Evolutionary conservation across 2,113 vertebrate genomes (phyloP).

Genomic region (Rhagologus leucostigma): DNA sequence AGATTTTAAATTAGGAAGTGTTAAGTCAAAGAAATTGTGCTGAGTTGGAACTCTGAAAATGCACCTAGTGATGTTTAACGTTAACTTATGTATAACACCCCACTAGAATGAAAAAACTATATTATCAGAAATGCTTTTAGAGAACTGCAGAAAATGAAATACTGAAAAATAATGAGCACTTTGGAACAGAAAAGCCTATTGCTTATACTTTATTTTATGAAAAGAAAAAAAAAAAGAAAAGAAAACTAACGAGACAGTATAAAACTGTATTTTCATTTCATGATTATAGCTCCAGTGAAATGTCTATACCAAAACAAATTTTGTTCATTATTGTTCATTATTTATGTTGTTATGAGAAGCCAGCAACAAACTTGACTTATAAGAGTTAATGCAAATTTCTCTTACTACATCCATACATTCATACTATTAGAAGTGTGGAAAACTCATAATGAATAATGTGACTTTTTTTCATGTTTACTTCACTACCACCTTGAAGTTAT

Average conservation of each 20-base stretch:
- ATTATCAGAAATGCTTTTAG: background rate
- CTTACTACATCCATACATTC: background rate
- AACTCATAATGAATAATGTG: background rate
- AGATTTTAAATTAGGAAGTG: background rate
- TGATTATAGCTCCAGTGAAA: conserved; percentile 33
- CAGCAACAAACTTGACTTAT: background rate
- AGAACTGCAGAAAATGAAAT: background rate
- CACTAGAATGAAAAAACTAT: background rate
- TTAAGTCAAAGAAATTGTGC: background rate
- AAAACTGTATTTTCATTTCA: conserved; percentile 41
- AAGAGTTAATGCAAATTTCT: conserved; percentile 21
- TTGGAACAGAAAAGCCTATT: background rate
- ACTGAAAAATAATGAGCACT: conserved; percentile 4
- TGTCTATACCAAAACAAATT: conserved; percentile 30
- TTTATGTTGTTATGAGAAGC: conserved; percentile 39
- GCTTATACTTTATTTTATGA: background rate
- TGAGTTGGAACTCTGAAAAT: background rate
- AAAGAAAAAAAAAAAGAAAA: background rate
- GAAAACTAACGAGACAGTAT: background rate
- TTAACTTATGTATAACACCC: background rate
- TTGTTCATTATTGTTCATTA: conserved; percentile 45
- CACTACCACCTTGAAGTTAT: background rate
- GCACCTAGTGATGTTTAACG: background rate
- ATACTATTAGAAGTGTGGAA: background rate
- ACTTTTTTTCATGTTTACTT: background rate